These are phyloP conservation scores for Caenorhabditis doughertyi DNA, from an alignment of 2,888 invertebrate species.

Conservation along the genomic window DNA sequence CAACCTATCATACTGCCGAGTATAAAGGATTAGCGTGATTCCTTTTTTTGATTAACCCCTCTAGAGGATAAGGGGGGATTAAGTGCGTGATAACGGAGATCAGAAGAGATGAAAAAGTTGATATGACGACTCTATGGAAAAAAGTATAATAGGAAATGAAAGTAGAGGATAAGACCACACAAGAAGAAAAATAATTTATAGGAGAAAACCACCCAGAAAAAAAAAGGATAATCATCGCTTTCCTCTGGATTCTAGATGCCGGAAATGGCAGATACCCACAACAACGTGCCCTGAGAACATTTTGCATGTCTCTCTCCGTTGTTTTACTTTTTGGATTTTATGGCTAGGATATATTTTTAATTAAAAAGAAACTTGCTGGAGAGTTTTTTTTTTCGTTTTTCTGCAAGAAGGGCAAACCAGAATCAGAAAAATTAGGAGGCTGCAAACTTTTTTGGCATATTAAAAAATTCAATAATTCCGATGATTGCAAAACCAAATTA, in stretches of 20 bases:
- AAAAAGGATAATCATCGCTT: slow-evolving; percentile 9
- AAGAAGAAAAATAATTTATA: neutral
- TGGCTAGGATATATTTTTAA: neutral
- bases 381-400: too few relatives aligned
- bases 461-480: too few relatives aligned
- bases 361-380: neutral
- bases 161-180: neutral
- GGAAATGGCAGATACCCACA: slow-evolving; percentile 21
- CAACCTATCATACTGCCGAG: slow-evolving; percentile 7
- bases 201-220: neutral
- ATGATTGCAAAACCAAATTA: too few relatives aligned
- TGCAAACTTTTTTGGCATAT: too few relatives aligned
- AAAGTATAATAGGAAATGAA: neutral
- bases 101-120: slow-evolving; percentile 4
- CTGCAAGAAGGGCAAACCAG: too few relatives aligned
- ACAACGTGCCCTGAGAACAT: slow-evolving; percentile 9
- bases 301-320: neutral
- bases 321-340: neutral
- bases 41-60: slow-evolving; percentile 2
- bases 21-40: slow-evolving; percentile 22
- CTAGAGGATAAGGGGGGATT: neutral
- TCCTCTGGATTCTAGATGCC: slow-evolving; percentile 1
- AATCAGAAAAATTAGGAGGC: too few relatives aligned
- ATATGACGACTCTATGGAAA: neutral
- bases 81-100: neutral